Conservation (phyloP, 2,113 vertebrate species). For the Nycticryphes semicollaris region DNA sequence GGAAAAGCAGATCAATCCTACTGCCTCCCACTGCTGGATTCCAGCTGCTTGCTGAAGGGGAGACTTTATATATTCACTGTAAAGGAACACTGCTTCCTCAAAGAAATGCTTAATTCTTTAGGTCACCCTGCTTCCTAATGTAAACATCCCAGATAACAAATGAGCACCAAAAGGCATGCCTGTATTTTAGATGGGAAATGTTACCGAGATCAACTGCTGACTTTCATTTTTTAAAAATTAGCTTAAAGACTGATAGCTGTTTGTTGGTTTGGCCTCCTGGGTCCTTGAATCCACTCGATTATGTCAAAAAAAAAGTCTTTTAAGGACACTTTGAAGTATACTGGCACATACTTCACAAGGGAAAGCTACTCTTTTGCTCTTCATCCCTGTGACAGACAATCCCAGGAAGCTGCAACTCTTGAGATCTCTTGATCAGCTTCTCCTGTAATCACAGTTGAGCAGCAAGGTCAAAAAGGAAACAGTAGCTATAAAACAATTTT, state of each 20-base stretch:
- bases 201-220: neutral
- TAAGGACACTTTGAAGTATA: constrained; percentile 40
- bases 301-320: constrained; percentile 38
- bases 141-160: neutral
- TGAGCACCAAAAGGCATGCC: neutral
- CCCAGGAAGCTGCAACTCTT: constrained; percentile 11
- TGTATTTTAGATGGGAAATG: constrained; percentile 7
- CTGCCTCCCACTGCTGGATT: constrained; percentile 8
- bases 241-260: neutral
- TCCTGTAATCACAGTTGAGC: neutral
- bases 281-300: neutral
- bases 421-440: constrained; percentile 23
- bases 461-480: constrained; percentile 26
- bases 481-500: neutral
- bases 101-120: constrained; percentile 34
- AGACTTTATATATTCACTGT: neutral
- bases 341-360: neutral
- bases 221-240: neutral
- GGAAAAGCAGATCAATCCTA: constrained; percentile 4
- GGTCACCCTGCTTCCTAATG: neutral
- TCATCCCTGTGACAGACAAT: constrained; percentile 25
- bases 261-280: constrained; percentile 6
- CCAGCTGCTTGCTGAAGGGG: neutral
- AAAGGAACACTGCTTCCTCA: constrained; percentile 14
- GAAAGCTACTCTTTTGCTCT: constrained; percentile 31